Evolutionary conservation across 1,140 invertebrate genomes (phyloP), one percentile per base, ranked within the genome.

Genomic region (Nasonia vitripennis): DNA sequence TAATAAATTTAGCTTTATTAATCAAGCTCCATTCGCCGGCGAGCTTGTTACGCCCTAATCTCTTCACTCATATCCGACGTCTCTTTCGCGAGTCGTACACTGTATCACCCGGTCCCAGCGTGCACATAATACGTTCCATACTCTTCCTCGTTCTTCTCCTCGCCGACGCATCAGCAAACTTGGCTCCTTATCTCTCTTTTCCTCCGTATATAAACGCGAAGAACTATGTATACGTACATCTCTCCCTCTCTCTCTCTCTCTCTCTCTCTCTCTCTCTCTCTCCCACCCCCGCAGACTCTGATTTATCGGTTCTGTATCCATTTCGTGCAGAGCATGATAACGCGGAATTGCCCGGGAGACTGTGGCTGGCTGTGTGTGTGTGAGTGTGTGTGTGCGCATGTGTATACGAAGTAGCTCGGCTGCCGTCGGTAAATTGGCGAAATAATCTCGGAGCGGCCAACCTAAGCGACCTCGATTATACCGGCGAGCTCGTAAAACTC

Each of bases 271-370:
- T 27, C 27, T 27, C 27, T 14, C 37, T 77, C 45, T 51, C 37
- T 20, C 37, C 45, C 87, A 67, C 41, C 67, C 87, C 23, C 67
- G 68, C 68, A 71, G 68, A 71, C 68, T 34, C 68, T 88, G 87
- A 86, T 89, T 90, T 88, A 90, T 90, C 86, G 88, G 85, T 90
- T 89, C 87, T 83, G 70, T 89, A 88, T 88, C 74, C 87, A 81
- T 87, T 88, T 79, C 86, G 81, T 86, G 86, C 80, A 51, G 77
- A 81, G 74, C 87, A 88, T 88, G 89, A 90, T 90, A 89, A 90
- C 87, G 86, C 87, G 81, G 85, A 89, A 89, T 89, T 89, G 87
- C 86, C 81, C 86, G 80, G 34, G 31, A 55, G 55, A 78, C 31
- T 17, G 9, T 78, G 12, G 27, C 27, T 27, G 27, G 27, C 27